Percentiles rank a stretch among this genome's conserved stretches.
These are phyloP conservation scores for Cosmia pyralina DNA, from an alignment of 2,888 invertebrate species.

Conservation along the genomic window DNA sequence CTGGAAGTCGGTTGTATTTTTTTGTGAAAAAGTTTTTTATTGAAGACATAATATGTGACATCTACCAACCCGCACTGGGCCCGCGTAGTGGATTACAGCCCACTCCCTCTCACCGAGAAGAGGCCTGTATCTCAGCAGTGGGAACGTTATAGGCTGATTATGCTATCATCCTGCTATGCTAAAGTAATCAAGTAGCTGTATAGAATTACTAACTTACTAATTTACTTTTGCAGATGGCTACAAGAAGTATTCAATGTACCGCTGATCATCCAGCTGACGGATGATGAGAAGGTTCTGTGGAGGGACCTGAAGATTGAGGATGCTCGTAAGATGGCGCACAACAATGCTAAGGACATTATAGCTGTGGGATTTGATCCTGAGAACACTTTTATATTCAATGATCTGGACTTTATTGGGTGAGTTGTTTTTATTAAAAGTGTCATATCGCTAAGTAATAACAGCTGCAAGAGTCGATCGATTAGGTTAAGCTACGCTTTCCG, in stretches of 20 bases:
- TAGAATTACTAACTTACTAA: neutral
- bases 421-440: slow-evolving; percentile 58
- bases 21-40: no score
- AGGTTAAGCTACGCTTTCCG: no score
- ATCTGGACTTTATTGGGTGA: slow-evolving; percentile 98
- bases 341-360: slow-evolving; percentile 99
- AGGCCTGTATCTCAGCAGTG: no score
- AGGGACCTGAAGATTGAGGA: slow-evolving; percentile 97
- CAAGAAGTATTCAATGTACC: slow-evolving; percentile 99
- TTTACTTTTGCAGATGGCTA: slow-evolving; percentile 93
- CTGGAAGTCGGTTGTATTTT: no score
- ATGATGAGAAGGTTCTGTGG: slow-evolving; percentile 99
- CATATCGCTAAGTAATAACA: no score
- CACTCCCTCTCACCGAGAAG: no score
- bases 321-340: slow-evolving; percentile 94
- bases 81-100: no score
- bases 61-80: no score
- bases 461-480: no score
- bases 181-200: neutral
- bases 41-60: no score
- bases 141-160: no score
- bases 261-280: slow-evolving; percentile 98
- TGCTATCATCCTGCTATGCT: neutral
- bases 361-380: slow-evolving; percentile 98
- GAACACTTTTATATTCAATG: slow-evolving; percentile 99